phyloP scores from a whole-genome alignment of 1,140 invertebrate species.

The Drosophila bifasciata region DNA sequence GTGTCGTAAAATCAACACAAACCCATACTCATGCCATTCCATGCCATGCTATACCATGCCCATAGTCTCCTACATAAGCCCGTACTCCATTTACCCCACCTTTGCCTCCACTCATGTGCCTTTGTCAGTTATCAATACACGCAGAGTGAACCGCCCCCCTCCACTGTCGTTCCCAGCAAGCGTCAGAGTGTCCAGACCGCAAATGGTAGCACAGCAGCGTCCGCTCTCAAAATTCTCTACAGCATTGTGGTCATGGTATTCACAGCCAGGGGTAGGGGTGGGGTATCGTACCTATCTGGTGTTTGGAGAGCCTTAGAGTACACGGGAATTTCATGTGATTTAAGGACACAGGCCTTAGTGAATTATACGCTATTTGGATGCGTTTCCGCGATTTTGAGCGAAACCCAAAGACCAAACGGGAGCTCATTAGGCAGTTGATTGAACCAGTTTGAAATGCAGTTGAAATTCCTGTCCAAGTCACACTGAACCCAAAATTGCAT shows the following conservation, averaged over 20 bases:
- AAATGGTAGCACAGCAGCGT: slow-evolving; percentile 50
- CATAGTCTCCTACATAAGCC: slow-evolving; percentile 3
- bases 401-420: not conserved
- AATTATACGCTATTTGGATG: slow-evolving; percentile 18
- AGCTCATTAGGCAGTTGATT: slow-evolving; percentile 2
- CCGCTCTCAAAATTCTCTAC: slow-evolving; percentile 25
- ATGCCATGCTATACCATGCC: not conserved
- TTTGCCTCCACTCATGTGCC: slow-evolving; percentile 23
- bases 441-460: not conserved
- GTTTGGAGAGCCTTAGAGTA: slow-evolving; percentile 12
- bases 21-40: slow-evolving; percentile 16
- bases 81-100: not conserved
- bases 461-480: not conserved
- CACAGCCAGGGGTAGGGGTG: not conserved
- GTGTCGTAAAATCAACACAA: slow-evolving; percentile 77
- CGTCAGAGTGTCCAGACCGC: slow-evolving; percentile 59
- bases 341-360: slow-evolving; percentile 14
- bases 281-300: not conserved
- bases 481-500: too few species aligned
- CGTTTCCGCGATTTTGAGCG: not conserved
- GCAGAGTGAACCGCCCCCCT: slow-evolving; percentile 2
- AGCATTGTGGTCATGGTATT: slow-evolving; percentile 35
- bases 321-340: slow-evolving; percentile 35
- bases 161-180: not conserved
- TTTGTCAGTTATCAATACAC: slow-evolving; percentile 64